These are phyloP conservation scores for Trididemnum miniatum DNA, from an alignment of 23 tunicate genomes.

Conservation along the genomic window DNA sequence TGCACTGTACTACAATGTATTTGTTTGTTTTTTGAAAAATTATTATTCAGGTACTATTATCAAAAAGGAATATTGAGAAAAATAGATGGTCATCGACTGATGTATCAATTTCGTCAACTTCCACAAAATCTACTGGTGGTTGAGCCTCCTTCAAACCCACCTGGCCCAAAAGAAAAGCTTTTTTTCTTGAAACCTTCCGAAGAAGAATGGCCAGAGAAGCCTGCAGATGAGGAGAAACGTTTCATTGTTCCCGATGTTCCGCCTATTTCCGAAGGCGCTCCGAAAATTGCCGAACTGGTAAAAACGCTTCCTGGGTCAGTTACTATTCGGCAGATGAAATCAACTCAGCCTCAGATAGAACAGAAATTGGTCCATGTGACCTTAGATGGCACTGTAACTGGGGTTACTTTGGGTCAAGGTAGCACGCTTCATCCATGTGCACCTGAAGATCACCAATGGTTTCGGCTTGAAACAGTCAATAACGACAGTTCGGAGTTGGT, in stretches of 20 bases:
- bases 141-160: not conserved
- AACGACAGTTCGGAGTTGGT: not conserved
- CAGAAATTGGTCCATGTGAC: slow-evolving; percentile 66
- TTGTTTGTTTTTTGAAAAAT: no score
- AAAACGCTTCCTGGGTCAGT: slow-evolving; percentile 11
- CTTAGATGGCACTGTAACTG: slow-evolving; percentile 47
- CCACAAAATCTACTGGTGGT: slow-evolving; percentile 56
- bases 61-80: slow-evolving; percentile 82
- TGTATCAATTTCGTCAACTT: slow-evolving; percentile 71
- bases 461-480: slow-evolving; percentile 3
- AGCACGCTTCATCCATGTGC: slow-evolving; percentile 15
- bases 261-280: slow-evolving; percentile 66
- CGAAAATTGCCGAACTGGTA: slow-evolving; percentile 30
- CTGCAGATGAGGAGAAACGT: not conserved
- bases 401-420: slow-evolving; percentile 34
- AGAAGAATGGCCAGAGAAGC: slow-evolving; percentile 35
- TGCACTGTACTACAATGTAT: no score
- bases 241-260: slow-evolving; percentile 32
- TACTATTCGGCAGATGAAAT: slow-evolving; percentile 11
- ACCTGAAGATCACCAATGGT: slow-evolving; percentile 18
- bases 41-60: slow-evolving; percentile 69
- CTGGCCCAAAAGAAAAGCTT: slow-evolving; percentile 21
- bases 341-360: slow-evolving; percentile 32
- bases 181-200: not conserved
- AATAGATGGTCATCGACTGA: slow-evolving; percentile 73